Base-by-base conservation (phyloP, 2,888 invertebrate species). In the Lepidochrysops patricia region DNA sequence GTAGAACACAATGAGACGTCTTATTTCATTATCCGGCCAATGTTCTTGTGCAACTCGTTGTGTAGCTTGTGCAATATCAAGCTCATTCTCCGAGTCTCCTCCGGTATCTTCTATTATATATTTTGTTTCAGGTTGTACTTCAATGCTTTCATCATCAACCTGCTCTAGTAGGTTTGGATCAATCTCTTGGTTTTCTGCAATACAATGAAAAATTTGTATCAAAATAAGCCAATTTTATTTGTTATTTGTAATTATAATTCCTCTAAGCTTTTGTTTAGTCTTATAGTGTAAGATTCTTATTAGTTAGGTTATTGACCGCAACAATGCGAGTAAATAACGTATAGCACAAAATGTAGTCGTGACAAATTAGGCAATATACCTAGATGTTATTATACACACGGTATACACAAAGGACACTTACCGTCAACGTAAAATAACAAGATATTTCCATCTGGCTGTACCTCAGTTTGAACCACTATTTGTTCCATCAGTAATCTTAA, bases 361-460 rank as follows among this genome's bases (percentile, higher is more conserved):
- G 4, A 32, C 6, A 3, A 37, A 59, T 19, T 25, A 57, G n/a
- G 26, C n/a, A 5, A 2, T 25, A 26, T 7, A 29, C 29, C 29
- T 29, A 50, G 6, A 57, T 37, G 6, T 12, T 32, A 15, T 3
- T 34, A 43, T 12, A 7, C 2, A 9, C n/a, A n/a, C n/a, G n/a
- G n/a, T n/a, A n/a, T n/a, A 27, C 7, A 5, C 12, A 1, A 29
- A 57, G 37, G 19, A 29, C 27, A 56, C 76, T 77, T 72, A 88
- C 88, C 86, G 70, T 87, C 82, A 52, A 88, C 82, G 74, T 86
- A 88, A 61, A 79, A 88, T n/a, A 88, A 68, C 12, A 88, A 66
- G 62, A 88, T 83, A 59, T 87, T 85, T 15, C 84, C 86, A 71
- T 84, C 83, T 0, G 76, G 71, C 34, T 83, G 80, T 60, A 81